These are phyloP conservation scores for Maccullochella peelii DNA, from an alignment of 2,113 vertebrate genomes.

Conservation along the genomic window DNA sequence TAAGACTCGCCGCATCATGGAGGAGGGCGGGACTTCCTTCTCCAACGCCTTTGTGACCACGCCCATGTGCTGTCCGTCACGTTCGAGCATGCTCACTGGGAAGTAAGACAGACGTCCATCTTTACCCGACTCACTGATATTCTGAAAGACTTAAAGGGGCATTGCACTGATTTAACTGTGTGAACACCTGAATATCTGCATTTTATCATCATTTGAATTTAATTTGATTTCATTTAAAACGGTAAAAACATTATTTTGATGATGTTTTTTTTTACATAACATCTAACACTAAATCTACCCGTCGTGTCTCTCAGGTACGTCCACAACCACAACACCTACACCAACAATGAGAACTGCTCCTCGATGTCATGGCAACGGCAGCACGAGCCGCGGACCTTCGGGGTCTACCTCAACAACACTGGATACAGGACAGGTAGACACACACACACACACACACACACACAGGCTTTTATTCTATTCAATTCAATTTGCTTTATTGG, in stretches of 20 bases:
- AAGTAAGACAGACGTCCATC: constrained; percentile 83
- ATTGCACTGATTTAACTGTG: neutral
- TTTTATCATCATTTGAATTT: neutral
- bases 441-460: neutral
- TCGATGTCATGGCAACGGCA: constrained; percentile 96
- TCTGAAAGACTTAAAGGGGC: neutral
- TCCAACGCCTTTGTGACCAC: constrained; percentile 97
- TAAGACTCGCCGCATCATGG: constrained; percentile 95
- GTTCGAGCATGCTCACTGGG: constrained; percentile 95
- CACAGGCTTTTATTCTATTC: too few species aligned
- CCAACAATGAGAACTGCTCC: constrained; percentile 98
- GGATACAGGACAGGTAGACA: constrained; percentile 94
- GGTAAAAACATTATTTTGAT: too few species aligned
- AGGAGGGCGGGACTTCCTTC: constrained; percentile 95
- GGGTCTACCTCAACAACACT: constrained; percentile 94
- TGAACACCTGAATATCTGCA: too few species aligned
- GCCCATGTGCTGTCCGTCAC: constrained; percentile 97
- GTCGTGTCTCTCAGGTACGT: constrained; percentile 73
- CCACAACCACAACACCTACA: constrained; percentile 99
- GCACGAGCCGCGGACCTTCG: constrained; percentile 92
- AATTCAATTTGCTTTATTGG: too few species aligned
- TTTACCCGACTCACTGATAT: neutral
- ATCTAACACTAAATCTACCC: neutral
- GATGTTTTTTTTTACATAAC: too few species aligned
- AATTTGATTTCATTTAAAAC: too few species aligned